A percentile compares a stretch with the other conserved stretches of the same genome.
Evolutionary conservation across 2,113 vertebrate genomes (phyloP).

Genomic region (Oreotrochilus melanogaster): DNA sequence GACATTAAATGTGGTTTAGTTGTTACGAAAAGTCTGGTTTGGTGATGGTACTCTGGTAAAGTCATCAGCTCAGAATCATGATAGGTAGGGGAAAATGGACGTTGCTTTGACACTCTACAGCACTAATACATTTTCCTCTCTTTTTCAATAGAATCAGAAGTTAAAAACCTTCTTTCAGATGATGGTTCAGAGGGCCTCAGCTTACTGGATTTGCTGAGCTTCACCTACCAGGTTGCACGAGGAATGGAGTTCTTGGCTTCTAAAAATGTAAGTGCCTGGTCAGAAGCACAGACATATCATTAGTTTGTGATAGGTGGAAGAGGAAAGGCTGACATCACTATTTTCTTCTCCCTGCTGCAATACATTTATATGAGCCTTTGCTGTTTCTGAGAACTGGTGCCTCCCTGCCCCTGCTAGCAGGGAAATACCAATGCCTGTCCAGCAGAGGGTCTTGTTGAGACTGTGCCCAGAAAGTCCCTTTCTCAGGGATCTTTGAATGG

Average conservation of each 20-base stretch:
- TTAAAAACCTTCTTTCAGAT: constrained; percentile 89
- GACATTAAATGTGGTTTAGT: neutral
- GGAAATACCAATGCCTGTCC: neutral
- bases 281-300: neutral
- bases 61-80: neutral
- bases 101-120: neutral
- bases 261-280: constrained; percentile 90
- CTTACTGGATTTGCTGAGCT: constrained; percentile 93
- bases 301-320: neutral
- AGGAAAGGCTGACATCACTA: neutral
- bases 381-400: neutral
- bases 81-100: neutral
- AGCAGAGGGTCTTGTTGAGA: neutral
- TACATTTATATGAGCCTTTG: accelerated
- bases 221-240: constrained; percentile 95
- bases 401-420: neutral
- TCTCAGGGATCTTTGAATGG: neutral
- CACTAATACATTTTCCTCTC: neutral
- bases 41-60: neutral
- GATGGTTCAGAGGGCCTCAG: constrained; percentile 88
- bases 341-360: neutral
- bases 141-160: constrained; percentile 82
- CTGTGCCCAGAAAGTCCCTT: neutral
- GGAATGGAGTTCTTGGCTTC: constrained; percentile 98
- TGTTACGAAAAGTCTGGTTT: neutral